Percentiles rank a stretch among this genome's conserved stretches.
Conservation (phyloP, 2,113 vertebrate genomes). For the Sula dactylatra region DNA sequence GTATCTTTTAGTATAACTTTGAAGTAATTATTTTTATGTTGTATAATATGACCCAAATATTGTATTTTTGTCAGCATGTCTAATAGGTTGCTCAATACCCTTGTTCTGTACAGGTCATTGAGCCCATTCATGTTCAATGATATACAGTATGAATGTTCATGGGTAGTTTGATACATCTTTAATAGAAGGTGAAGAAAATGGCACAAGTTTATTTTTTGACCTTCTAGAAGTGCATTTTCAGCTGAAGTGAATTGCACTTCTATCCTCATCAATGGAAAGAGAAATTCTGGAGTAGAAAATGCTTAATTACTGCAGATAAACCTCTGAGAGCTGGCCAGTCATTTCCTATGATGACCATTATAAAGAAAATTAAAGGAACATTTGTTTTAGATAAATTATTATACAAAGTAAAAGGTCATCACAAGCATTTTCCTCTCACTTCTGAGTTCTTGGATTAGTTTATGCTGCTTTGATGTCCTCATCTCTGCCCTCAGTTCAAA, state of each 20-base stretch:
- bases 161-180: constrained; percentile 55
- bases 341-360: constrained; percentile 22
- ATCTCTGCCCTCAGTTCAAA: background rate
- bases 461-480: background rate
- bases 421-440: background rate
- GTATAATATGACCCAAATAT: constrained; percentile 65
- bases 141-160: constrained; percentile 53
- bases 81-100: constrained; percentile 59
- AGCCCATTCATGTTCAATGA: constrained; percentile 49
- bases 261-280: constrained; percentile 15
- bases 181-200: constrained; percentile 60
- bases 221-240: constrained; percentile 34
- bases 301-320: constrained; percentile 49
- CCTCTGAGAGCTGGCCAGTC: background rate
- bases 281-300: constrained; percentile 18
- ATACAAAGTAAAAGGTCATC: constrained; percentile 35
- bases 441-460: constrained; percentile 7
- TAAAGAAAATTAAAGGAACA: constrained; percentile 32
- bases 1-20: constrained; percentile 38
- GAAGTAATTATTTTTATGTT: constrained; percentile 65
- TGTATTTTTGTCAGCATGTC: constrained; percentile 67
- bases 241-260: background rate
- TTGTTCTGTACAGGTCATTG: constrained; percentile 62
- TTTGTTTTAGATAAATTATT: constrained; percentile 46
- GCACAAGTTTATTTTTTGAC: constrained; percentile 51